These are phyloP conservation scores for Raillietiella orientalis DNA, from an alignment of 2,888 invertebrate species.

Conservation along the genomic window DNA sequence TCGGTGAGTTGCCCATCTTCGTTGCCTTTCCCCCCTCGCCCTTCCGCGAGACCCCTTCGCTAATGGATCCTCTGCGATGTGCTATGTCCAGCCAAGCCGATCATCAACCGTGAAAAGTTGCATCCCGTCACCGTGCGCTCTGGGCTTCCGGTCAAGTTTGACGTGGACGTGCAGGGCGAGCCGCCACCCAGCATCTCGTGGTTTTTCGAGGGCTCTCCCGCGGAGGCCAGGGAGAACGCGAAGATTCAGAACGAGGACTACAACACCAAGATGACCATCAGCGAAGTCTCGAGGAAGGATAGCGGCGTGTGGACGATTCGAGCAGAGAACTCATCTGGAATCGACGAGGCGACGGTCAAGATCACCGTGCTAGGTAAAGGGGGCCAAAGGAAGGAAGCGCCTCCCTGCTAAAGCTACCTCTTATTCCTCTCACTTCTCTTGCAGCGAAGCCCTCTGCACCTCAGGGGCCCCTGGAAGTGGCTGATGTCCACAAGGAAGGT, in stretches of 20 bases:
- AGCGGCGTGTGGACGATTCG: slow-evolving; percentile 66
- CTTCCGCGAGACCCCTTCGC: no score
- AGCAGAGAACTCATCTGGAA: slow-evolving; percentile 72
- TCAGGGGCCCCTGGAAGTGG: slow-evolving; percentile 66
- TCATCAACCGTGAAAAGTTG: slow-evolving; percentile 56
- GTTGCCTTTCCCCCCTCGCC: no score
- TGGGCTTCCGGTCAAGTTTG: slow-evolving; percentile 73
- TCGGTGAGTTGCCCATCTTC: slow-evolving; percentile 10
- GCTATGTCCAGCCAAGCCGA: slow-evolving; percentile 61
- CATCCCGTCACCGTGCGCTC: slow-evolving; percentile 71
- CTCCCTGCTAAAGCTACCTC: not conserved
- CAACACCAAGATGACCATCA: slow-evolving; percentile 49
- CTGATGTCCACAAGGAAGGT: slow-evolving; percentile 67
- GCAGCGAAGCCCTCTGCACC: slow-evolving; percentile 53
- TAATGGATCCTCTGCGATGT: no score
- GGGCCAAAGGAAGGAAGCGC: slow-evolving; percentile 10
- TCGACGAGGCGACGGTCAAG: slow-evolving; percentile 76
- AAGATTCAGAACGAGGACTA: slow-evolving; percentile 65
- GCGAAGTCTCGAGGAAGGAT: slow-evolving; percentile 45
- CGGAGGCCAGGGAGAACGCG: not conserved
- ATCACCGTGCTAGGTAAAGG: slow-evolving; percentile 37
- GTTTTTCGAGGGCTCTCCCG: slow-evolving; percentile 19
- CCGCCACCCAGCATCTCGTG: slow-evolving; percentile 64
- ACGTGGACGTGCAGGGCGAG: slow-evolving; percentile 75
- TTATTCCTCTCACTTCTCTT: slow-evolving; percentile 1